Base-by-base conservation (phyloP, 2,888 invertebrate species). In the Disparrhopalites patrizii region DNA sequence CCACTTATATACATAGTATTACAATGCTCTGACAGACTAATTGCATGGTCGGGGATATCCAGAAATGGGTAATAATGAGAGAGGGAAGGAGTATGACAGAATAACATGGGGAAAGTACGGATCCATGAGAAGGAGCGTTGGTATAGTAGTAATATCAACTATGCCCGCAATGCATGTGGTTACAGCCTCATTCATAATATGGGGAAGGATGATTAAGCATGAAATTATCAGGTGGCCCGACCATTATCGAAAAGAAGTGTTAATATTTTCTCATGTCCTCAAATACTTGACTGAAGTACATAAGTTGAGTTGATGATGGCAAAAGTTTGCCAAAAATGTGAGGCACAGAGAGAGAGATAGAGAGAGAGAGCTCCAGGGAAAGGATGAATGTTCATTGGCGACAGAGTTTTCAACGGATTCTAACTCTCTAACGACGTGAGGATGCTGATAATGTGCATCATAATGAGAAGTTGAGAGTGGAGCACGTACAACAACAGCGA, bases 361-460 rank as follows among this genome's bases (percentile, higher is more conserved):
- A 43, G 43, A 43, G 43, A 43, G 3, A 10, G 30, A 28, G 58
- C 52, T 52, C 28, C 28, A 30, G 27, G 30, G 7, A 30, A 28
- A 31, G 50, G 50, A 61, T 61, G 61, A 61, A 61, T 61, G 61
- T 50, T 61, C 61, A 61, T 61, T 61, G 61, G 61, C 61, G 61
- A 61, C 61, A 61, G 61, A 61, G 61, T 61, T 61, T 61, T 61
- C 61, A 61, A 50, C 61, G 51, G 40, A 40, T 40, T 57, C 38
- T 23, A 50, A 4, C 20, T 23, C 47, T 23, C 13, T 61, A 61
- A 61, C 51, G 61, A 61, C 50, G 50, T 61, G 50, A 61, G 61
- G 50, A 51, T 60, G 61, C 50, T 61, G 61, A 50, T 61, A 61
- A 61, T 61, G 61, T 61, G 31, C 33, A 61, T 50, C 50, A 50